Evolutionary conservation across 2,797 vertebrate species (phyloP), one percentile per base, ranked within the genome.

Genomic region (Cirrhinus mrigala): DNA sequence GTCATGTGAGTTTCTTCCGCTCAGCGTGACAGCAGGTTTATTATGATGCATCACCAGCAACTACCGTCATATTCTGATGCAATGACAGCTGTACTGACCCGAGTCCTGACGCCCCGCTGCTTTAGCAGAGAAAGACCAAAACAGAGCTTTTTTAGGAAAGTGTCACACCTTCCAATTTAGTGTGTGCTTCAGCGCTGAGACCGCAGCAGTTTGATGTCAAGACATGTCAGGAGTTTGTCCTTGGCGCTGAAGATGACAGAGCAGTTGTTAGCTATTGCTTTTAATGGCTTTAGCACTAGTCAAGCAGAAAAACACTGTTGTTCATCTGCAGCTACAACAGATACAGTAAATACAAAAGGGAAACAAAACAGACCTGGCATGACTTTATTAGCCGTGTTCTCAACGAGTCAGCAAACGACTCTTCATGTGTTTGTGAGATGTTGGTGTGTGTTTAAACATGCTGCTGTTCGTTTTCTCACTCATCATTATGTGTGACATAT

Each of bases 11-110:
- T 68, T 66, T 77, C 8, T 12, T 18, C 18, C 40, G 2, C 4
- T 70, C 24, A 22, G 54, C 22, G 46, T 56, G 71, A 77, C 73
- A 56, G 29, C 48, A 29, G 60, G 10, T 68, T 68, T 77, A 77
- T 76, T n/a, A 77, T 46, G 7, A 84, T 56, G 73, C 73, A 75
- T 77, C 33, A 50, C 56, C 82, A 83, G 8, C 40, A 20, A 83
- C n/a, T 64, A 20, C n/a, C 56, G 22, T 68, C 74, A 66, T 68
- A 48, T 83, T 82, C 81, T 74, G 37, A 74, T 62, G 69, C 81
- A 75, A 20, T 75, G 81, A 83, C 40, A 50, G 81, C 40, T 75
- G 70, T 37, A 60, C 70, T 83, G 82, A 83, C 60, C 73, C 71
- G 1, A 40, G 29, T 40, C 29, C 54, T 74, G 70, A 48, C 6